phyloP scores from a whole-genome alignment of 2,888 invertebrate species.

The Troilus luridus region DNA sequence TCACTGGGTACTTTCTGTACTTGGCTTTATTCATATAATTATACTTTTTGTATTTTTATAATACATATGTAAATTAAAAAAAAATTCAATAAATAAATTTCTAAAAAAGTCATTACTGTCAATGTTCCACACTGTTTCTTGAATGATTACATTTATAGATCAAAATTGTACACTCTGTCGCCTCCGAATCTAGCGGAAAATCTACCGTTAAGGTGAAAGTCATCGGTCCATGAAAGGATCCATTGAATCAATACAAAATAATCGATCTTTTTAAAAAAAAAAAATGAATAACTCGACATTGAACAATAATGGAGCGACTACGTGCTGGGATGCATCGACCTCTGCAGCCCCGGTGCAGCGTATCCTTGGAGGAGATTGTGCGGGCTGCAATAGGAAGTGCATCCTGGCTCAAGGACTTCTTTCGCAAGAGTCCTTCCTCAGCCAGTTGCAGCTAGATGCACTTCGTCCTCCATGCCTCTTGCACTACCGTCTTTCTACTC shows the following conservation, averaged over 20 bases:
- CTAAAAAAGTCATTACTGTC: too few species aligned
- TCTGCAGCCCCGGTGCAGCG: not conserved
- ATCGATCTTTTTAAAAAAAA: not conserved
- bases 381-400: conserved; percentile 57
- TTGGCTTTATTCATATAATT: too few species aligned
- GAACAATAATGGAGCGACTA: not conserved
- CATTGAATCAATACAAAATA: conserved; percentile 17
- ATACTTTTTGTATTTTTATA: too few species aligned
- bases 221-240: not conserved
- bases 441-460: conserved; percentile 40
- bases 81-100: too few species aligned
- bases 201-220: not conserved
- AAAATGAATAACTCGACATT: not conserved
- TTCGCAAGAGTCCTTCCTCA: conserved; percentile 47
- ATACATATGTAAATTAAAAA: too few species aligned
- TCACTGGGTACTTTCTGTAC: too few species aligned
- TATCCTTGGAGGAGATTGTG: conserved; percentile 48
- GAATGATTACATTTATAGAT: not conserved
- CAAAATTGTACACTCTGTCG: not conserved
- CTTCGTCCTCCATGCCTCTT: conserved; percentile 10
- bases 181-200: conserved; percentile 2
- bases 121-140: too few species aligned
- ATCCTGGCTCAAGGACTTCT: conserved; percentile 57
- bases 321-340: not conserved
- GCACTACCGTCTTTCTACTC: not conserved